Conservation (phyloP, 2,888 invertebrate genomes). For the Pogonocherus hispidulus region DNA sequence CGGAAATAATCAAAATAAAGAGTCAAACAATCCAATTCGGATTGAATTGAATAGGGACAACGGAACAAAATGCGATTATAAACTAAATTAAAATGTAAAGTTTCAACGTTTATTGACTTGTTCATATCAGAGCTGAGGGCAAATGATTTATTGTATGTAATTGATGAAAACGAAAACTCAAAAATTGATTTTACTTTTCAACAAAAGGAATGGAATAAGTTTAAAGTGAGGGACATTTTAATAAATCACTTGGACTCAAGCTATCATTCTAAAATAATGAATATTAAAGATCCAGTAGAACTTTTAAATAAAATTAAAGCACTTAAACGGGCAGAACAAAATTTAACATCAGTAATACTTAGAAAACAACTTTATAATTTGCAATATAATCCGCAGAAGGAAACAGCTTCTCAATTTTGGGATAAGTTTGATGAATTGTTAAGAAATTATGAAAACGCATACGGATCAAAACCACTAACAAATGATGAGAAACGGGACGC, state of each 20-base stretch:
- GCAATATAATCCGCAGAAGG: conserved; percentile 12
- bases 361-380: conserved; percentile 20
- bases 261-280: conserved; percentile 14
- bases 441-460: conserved; percentile 1
- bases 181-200: not conserved
- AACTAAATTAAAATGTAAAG: not conserved
- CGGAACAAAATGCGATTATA: not conserved
- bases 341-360: conserved; percentile 11
- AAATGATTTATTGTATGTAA: conserved; percentile 16
- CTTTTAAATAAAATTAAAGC: conserved; percentile 19
- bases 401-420: conserved; percentile 6
- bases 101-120: conserved; percentile 8
- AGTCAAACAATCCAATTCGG: no score
- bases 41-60: not conserved
- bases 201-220: conserved; percentile 4
- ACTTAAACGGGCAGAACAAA: conserved; percentile 17
- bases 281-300: conserved; percentile 14
- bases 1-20: no score
- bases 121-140: conserved; percentile 14
- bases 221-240: conserved; percentile 25
- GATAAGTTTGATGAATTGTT: not conserved
- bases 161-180: conserved; percentile 2
- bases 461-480: not conserved
- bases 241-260: conserved; percentile 21
- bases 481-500: not conserved